Evolutionary conservation across 2,113 vertebrate species (phyloP).

Genomic region (Pteruthius melanotis): DNA sequence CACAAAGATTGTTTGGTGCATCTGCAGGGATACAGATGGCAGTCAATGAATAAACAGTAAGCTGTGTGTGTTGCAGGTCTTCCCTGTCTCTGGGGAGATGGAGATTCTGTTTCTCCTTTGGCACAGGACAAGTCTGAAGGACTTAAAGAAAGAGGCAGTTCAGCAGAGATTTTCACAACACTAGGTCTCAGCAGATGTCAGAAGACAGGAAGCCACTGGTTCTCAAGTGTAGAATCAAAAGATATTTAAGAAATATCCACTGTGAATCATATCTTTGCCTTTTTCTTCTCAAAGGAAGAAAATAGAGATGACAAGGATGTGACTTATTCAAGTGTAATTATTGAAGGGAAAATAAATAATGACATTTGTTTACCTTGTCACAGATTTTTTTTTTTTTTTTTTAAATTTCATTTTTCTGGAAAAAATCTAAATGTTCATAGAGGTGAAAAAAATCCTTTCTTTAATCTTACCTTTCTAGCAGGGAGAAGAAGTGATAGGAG

Average conservation of each 20-base stretch:
- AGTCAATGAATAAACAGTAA: background rate
- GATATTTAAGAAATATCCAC: background rate
- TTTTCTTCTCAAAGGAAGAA: background rate
- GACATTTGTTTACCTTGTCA: background rate
- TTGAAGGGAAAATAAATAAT: background rate
- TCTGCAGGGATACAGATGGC: background rate
- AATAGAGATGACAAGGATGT: background rate
- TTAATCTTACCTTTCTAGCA: background rate
- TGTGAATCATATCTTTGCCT: background rate
- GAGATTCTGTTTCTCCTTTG: background rate
- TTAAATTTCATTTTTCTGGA: background rate
- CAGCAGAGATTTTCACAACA: background rate
- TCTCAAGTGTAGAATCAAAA: background rate
- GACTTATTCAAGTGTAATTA: background rate
- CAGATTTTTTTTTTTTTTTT: too few species aligned
- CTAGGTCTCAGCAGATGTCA: background rate
- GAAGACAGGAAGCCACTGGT: background rate
- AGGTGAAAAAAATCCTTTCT: background rate
- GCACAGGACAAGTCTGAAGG: background rate
- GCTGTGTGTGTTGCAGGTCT: background rate
- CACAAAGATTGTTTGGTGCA: background rate
- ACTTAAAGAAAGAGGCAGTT: background rate
- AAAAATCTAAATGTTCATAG: background rate
- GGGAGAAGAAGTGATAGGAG: background rate
- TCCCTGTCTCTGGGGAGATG: background rate